Base-by-base conservation (phyloP, 2,797 vertebrate genomes). In the Pseudochaenichthys georgianus region DNA sequence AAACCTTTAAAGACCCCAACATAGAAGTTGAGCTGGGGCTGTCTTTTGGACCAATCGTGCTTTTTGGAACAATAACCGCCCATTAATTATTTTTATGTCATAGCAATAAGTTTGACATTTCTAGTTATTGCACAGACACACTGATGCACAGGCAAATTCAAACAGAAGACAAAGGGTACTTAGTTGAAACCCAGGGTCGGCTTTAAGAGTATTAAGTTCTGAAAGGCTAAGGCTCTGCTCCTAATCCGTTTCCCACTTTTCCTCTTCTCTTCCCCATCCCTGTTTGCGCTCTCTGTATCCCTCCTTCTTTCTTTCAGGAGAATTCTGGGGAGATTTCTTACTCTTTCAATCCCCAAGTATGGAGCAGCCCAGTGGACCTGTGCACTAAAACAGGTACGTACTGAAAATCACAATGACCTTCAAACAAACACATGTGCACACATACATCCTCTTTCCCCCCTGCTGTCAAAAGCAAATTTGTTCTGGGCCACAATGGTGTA, bases 311-410 rank as follows among this genome's bases (percentile, higher is more conserved):
- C 53, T 83, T 77, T 69, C 88, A 94, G 93, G 93, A 92, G 93
- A 94, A 94, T 94, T 94, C 91, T 92, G 81, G 73, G 91, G 91
- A 90, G 92, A 89, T 92, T 93, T 91, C 91, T 77, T 74, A 53
- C 73, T 92, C 91, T 94, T 92, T 93, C 90, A 62, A 87, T 92
- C 86, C 90, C 90, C 88, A 89, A 93, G 90, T 85, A 94, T 94
- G 93, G 92, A 92, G 88, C 88, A 84, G 80, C 83, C 47, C 64
- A 41, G 86, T 51, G 75, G 80, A 80, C 70, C 76, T 78, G 64
- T 85, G 78, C 75, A 81, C 81, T 94, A 81, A 94, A 81, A 78
- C 82, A 87, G 91, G 93, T 94, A 80, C 77, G 88, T 47, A 15
- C 47, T 54, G 45, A 74, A 75, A 52, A 78, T 72, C 68, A 41